Percentiles rank a stretch among this genome's conserved stretches.
These are phyloP conservation scores for Aphaenogaster ashmeadi DNA, from an alignment of 1,140 invertebrate genomes.

Conservation along the genomic window DNA sequence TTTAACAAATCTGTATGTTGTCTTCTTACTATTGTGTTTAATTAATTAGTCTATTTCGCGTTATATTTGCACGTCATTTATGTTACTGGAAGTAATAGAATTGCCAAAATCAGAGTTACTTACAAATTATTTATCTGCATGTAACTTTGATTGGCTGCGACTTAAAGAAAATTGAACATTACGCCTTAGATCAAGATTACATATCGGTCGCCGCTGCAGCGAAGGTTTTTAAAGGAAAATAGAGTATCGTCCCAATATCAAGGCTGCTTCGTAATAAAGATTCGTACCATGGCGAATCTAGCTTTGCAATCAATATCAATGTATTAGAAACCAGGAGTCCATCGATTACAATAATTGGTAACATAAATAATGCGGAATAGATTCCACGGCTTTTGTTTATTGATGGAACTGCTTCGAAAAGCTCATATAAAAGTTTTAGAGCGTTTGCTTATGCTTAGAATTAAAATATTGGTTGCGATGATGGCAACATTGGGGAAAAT, in stretches of 20 bases:
- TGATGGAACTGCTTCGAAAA: constrained; percentile 20
- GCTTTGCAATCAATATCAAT: constrained; percentile 75
- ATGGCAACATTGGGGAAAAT: constrained; percentile 51
- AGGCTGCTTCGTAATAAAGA: constrained; percentile 70
- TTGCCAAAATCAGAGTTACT: constrained; percentile 3
- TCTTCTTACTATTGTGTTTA: background rate
- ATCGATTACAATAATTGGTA: constrained; percentile 51
- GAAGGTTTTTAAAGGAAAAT: constrained; percentile 73
- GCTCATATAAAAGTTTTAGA: constrained; percentile 10
- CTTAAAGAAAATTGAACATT: constrained; percentile 18
- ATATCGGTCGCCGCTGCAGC: constrained; percentile 47
- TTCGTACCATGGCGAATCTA: constrained; percentile 64
- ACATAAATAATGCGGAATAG: constrained; percentile 39
- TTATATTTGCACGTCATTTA: constrained; percentile 13
- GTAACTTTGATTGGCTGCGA: constrained; percentile 25
- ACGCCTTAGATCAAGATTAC: constrained; percentile 62
- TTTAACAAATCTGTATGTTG: background rate
- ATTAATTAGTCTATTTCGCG: background rate
- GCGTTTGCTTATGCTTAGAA: constrained; percentile 11
- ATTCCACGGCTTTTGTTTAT: constrained; percentile 15
- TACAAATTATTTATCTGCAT: constrained; percentile 36
- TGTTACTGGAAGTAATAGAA: background rate
- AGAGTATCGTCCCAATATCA: constrained; percentile 69
- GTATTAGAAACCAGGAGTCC: constrained; percentile 46
- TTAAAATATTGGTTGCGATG: constrained; percentile 5